Evolutionary conservation across 1,140 invertebrate species (phyloP).

Genomic region (Trichoplusia ni): DNA sequence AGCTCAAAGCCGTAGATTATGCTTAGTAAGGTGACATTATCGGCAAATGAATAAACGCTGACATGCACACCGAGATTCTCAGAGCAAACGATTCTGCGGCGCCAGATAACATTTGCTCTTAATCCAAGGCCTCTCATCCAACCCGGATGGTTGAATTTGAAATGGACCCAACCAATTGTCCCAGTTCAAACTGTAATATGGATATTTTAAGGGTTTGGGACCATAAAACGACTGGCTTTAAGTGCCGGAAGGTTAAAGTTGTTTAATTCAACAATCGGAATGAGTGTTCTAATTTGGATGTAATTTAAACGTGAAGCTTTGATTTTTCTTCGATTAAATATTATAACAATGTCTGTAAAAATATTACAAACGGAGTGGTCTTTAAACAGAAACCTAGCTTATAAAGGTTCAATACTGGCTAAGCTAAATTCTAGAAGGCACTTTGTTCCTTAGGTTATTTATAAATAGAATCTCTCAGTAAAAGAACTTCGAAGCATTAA

Average conservation of each 20-base stretch:
- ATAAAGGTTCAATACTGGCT: no score
- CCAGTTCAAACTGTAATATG: conserved; percentile 22
- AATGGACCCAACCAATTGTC: conserved; percentile 35
- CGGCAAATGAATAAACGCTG: conserved; percentile 41
- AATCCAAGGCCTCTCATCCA: conserved; percentile 35
- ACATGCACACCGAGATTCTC: conserved; percentile 26
- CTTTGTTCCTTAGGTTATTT: no score
- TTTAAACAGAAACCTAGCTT: no score
- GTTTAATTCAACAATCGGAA: conserved; percentile 1
- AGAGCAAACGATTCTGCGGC: conserved; percentile 22
- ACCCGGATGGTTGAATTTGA: conserved; percentile 34
- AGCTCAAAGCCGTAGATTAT: conserved; percentile 22
- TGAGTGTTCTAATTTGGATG: background rate
- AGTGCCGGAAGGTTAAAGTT: conserved; percentile 3
- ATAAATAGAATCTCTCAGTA: no score
- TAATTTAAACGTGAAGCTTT: no score
- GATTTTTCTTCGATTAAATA: no score
- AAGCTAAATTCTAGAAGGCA: no score
- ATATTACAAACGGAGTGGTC: no score
- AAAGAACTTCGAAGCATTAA: no score
- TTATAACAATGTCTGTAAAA: no score
- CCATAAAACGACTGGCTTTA: background rate
- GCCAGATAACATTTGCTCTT: conserved; percentile 35
- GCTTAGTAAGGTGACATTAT: conserved; percentile 32
- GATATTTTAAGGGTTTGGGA: conserved; percentile 6